phyloP scores from a whole-genome alignment of 2,113 vertebrate species.

The Fukomys damarensis region DNA sequence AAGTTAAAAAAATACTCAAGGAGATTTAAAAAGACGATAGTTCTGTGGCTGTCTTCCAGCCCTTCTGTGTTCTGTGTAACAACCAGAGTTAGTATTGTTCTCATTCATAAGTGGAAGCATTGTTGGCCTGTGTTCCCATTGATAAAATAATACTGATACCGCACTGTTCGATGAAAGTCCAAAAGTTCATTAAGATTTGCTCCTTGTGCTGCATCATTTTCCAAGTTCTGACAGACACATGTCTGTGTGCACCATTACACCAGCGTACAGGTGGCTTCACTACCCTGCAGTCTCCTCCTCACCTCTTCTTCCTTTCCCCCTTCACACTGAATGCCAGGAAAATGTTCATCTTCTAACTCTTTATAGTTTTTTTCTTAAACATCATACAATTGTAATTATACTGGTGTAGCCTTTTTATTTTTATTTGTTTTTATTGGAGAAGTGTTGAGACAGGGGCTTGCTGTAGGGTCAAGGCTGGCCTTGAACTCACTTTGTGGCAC shows the following conservation, averaged over 20 bases:
- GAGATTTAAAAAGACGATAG: background rate
- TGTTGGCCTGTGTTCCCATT: background rate
- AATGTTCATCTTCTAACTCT: background rate
- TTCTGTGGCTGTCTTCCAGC: background rate
- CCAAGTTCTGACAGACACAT: background rate
- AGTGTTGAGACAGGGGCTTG: background rate
- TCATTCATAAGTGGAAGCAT: background rate
- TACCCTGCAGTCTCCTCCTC: background rate
- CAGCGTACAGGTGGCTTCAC: background rate
- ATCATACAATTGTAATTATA: background rate
- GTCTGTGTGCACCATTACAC: no score
- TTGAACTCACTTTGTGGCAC: background rate
- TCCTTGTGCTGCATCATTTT: background rate
- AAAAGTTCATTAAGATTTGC: background rate
- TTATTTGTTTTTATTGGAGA: background rate
- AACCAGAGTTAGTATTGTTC: background rate
- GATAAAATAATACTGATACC: background rate
- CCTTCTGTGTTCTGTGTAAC: background rate
- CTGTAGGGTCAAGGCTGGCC: background rate
- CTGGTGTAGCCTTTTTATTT: background rate
- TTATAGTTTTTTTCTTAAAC: background rate
- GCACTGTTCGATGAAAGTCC: background rate
- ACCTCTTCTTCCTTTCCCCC: background rate
- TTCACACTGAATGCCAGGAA: background rate
- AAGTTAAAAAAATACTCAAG: background rate